Evolutionary conservation across 1,140 invertebrate species (phyloP).

Genomic region (Acyrthosiphon pisum): DNA sequence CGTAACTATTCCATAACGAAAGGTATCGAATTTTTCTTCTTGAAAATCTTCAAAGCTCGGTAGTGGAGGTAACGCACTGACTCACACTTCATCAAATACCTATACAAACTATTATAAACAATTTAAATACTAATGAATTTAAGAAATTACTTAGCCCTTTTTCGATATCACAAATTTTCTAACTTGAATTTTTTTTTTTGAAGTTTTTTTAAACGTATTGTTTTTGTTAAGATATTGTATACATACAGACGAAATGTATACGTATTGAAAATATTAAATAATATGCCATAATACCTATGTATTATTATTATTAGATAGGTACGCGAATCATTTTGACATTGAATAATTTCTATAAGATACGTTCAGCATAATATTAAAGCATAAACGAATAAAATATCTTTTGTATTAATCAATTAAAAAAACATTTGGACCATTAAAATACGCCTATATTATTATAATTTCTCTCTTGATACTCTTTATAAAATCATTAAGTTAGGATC

Average conservation of each 20-base stretch:
- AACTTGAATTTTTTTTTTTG: too few species aligned
- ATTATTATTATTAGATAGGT: neutral
- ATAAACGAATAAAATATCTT: neutral
- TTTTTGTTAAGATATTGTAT: too few species aligned
- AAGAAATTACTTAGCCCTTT: too few species aligned
- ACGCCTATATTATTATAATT: neutral
- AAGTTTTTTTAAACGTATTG: too few species aligned
- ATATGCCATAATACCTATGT: neutral
- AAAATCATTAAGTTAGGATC: constrained; percentile 22
- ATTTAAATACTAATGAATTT: too few species aligned
- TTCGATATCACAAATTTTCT: too few species aligned
- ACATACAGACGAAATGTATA: neutral
- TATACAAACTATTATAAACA: too few species aligned
- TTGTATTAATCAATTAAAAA: constrained; percentile 29
- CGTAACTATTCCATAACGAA: too few species aligned
- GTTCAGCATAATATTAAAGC: neutral
- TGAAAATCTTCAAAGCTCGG: too few species aligned
- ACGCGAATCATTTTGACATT: neutral
- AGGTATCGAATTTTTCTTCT: too few species aligned
- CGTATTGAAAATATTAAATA: neutral
- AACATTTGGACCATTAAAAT: neutral
- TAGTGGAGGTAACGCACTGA: too few species aligned
- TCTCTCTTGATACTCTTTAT: constrained; percentile 5
- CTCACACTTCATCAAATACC: too few species aligned
- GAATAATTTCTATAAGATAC: neutral